Evolutionary conservation across 2,797 vertebrate genomes (phyloP).

Genomic region (Ctenopoma multispine): DNA sequence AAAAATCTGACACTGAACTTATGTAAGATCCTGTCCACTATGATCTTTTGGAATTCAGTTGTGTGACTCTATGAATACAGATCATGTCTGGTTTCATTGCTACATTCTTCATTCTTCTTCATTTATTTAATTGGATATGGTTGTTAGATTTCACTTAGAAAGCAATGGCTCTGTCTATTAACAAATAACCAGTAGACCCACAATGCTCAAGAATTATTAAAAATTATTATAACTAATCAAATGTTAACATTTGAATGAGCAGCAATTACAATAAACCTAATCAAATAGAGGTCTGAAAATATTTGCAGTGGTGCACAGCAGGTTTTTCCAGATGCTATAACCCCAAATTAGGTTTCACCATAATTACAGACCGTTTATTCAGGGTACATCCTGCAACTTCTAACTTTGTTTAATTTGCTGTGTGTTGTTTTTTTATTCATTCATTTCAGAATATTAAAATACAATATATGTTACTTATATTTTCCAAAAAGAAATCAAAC

Average conservation of each 20-base stretch:
- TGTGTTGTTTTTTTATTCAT: too few species aligned
- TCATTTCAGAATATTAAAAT: too few species aligned
- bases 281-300: conserved; percentile 32
- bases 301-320: conserved; percentile 14
- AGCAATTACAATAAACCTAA: conserved; percentile 36
- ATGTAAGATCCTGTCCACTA: conserved; percentile 24
- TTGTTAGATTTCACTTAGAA: not conserved
- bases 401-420: conserved; percentile 4
- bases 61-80: conserved; percentile 48
- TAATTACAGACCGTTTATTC: conserved; percentile 41
- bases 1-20: conserved; percentile 51
- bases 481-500: too few species aligned
- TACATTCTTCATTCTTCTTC: not conserved
- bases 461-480: too few species aligned
- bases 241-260: conserved; percentile 55
- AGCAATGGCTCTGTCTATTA: conserved; percentile 4
- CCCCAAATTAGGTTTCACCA: conserved; percentile 35
- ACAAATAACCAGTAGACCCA: not conserved
- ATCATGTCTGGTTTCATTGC: not conserved
- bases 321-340: conserved; percentile 17
- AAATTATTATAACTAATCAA: conserved; percentile 55
- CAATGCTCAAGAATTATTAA: conserved; percentile 1
- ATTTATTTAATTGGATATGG: not conserved
- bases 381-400: conserved; percentile 11
- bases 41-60: conserved; percentile 15